These are phyloP conservation scores for Octodonta nipae DNA, from an alignment of 2,888 invertebrate species.

Conservation along the genomic window DNA sequence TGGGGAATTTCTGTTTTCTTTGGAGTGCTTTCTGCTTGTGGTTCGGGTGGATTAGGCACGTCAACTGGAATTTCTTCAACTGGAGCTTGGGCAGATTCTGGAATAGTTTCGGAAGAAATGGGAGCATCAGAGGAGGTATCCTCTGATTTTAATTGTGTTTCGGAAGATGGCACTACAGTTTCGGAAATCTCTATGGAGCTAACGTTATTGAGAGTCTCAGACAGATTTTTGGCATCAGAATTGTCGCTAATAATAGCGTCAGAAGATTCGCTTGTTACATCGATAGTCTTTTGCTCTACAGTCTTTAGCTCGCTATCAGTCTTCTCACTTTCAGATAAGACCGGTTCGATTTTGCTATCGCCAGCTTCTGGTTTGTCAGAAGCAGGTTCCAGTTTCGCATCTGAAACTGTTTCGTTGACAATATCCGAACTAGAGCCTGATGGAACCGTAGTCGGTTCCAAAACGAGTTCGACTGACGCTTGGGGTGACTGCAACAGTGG, in stretches of 20 bases:
- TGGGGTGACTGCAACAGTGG: constrained; percentile 10
- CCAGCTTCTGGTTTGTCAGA: too few species aligned
- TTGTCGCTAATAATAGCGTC: too few species aligned
- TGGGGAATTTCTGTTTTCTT: neutral
- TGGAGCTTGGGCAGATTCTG: constrained; percentile 3
- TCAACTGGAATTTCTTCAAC: neutral
- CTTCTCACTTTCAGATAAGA: neutral
- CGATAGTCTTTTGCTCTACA: too few species aligned
- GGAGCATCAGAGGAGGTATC: constrained; percentile 7
- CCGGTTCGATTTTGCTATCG: neutral
- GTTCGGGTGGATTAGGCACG: neutral
- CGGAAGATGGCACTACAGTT: too few species aligned
- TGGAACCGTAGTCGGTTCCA: constrained; percentile 6
- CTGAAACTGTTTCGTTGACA: constrained; percentile 6
- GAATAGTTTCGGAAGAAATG: constrained; percentile 6
- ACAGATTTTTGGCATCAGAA: too few species aligned
- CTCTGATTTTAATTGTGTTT: too few species aligned
- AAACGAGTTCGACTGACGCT: constrained; percentile 12
- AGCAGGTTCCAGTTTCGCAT: too few species aligned
- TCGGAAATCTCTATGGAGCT: too few species aligned
- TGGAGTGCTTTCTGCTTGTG: neutral
- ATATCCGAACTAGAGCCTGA: constrained; percentile 7
- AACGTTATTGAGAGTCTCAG: too few species aligned
- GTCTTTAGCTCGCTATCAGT: too few species aligned
- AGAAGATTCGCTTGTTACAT: too few species aligned